These are phyloP conservation scores for Syngnathus rostellatus DNA, from an alignment of 2,797 vertebrate species.

Conservation along the genomic window DNA sequence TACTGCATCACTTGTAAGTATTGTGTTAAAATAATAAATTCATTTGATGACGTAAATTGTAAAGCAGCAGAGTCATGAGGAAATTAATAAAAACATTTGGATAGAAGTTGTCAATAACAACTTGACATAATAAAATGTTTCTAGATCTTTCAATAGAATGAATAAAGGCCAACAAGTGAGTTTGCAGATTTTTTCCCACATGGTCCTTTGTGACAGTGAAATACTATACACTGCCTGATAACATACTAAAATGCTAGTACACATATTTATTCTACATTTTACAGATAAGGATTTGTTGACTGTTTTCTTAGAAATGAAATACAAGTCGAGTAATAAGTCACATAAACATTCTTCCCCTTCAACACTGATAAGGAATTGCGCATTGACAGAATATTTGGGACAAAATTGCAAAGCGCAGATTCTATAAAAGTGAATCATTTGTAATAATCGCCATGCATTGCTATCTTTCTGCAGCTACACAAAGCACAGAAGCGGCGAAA, in stretches of 20 bases:
- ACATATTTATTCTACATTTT: not conserved
- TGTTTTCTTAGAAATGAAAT: not conserved
- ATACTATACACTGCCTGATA: not conserved
- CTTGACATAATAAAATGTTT: too few relatives aligned
- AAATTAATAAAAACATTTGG: too few relatives aligned
- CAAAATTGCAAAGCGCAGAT: not conserved
- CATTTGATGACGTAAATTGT: not conserved
- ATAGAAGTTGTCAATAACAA: too few relatives aligned
- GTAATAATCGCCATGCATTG: not conserved
- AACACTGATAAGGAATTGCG: too few relatives aligned
- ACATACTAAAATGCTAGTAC: not conserved
- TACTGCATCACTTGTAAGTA: not conserved
- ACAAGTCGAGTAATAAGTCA: not conserved
- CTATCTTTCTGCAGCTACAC: not conserved
- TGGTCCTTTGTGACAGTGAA: too few relatives aligned
- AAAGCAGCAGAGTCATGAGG: too few relatives aligned
- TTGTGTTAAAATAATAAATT: slow-evolving; percentile 1
- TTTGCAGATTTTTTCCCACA: not conserved
- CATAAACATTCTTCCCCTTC: not conserved
- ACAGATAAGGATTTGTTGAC: not conserved
- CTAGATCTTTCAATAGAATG: too few relatives aligned
- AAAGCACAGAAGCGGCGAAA: not conserved
- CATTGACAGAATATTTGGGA: not conserved
- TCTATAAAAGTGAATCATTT: too few relatives aligned
- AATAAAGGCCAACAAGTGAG: too few relatives aligned